Evolutionary conservation across 2,797 vertebrate genomes (phyloP).

Genomic region (Peromyscus attwateri): DNA sequence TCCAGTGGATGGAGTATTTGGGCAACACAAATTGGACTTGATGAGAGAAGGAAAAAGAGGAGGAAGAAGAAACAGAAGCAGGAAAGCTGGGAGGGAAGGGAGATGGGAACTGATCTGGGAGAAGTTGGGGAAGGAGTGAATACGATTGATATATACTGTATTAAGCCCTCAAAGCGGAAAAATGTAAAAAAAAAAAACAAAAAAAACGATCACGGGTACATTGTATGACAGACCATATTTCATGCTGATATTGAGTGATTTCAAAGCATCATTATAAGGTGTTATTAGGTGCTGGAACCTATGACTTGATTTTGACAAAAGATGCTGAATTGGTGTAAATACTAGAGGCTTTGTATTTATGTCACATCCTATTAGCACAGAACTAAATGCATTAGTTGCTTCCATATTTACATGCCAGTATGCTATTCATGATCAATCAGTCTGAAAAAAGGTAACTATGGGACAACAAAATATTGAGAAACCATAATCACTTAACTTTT

Average conservation of each 20-base stretch:
- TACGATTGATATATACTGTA: not conserved
- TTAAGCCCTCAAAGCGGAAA: not conserved
- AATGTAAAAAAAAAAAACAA: no score
- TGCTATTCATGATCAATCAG: not conserved
- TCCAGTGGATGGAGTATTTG: not conserved
- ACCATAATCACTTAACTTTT: not conserved
- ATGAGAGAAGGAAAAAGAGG: not conserved
- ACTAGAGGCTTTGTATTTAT: not conserved
- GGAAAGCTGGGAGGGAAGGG: not conserved
- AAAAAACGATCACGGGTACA: no score
- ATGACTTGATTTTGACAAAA: slow-evolving; percentile 4
- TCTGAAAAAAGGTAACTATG: not conserved
- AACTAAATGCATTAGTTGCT: not conserved
- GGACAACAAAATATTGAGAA: not conserved
- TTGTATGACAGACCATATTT: not conserved
- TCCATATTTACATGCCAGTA: not conserved
- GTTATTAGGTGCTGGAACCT: not conserved
- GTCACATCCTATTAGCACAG: not conserved
- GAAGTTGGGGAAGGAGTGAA: not conserved
- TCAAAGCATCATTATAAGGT: not conserved
- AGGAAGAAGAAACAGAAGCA: not conserved
- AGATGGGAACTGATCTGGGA: not conserved
- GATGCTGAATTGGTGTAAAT: not conserved
- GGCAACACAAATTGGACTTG: not conserved
- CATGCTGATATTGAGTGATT: not conserved